phyloP scores from a whole-genome alignment of 2,888 invertebrate genomes.

The Drosophila leonis region DNA sequence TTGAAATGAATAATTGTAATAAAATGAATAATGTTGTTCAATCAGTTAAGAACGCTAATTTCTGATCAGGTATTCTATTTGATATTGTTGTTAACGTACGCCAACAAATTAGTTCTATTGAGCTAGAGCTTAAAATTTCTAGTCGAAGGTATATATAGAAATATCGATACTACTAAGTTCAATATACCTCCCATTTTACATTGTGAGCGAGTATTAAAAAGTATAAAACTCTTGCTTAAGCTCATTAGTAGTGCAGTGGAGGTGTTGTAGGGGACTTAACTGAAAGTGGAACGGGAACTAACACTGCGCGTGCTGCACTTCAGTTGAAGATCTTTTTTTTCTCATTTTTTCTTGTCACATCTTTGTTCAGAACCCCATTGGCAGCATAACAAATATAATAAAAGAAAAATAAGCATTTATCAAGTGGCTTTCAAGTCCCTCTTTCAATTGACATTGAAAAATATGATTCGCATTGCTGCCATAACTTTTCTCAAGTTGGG shows the following conservation, averaged over 20 bases:
- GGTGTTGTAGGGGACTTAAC: not conserved
- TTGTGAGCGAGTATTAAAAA: conserved; percentile 12
- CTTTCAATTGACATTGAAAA: conserved; percentile 33
- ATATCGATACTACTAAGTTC: not conserved
- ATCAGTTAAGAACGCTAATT: not conserved
- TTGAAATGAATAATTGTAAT: not conserved
- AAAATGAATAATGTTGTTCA: too few relatives aligned
- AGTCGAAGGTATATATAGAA: not conserved
- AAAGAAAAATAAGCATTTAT: conserved; percentile 27
- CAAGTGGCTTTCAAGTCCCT: conserved; percentile 30
- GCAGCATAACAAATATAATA: conserved; percentile 1
- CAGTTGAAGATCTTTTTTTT: conserved; percentile 14
- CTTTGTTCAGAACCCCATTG: conserved; percentile 12
- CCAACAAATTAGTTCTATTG: not conserved
- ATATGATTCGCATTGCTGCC: conserved; percentile 33
- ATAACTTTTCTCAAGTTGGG: conserved; percentile 30
- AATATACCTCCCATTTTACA: not conserved
- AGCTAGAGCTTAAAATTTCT: not conserved
- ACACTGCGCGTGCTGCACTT: conserved; percentile 42
- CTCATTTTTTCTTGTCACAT: conserved; percentile 32
- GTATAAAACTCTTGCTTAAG: conserved; percentile 46
- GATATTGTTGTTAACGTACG: not conserved
- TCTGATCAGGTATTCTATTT: not conserved
- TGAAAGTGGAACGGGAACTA: conserved; percentile 26
- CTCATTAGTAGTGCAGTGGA: conserved; percentile 41